Conservation (phyloP, 2,888 invertebrate species). For the Acrocera orbiculus region DNA sequence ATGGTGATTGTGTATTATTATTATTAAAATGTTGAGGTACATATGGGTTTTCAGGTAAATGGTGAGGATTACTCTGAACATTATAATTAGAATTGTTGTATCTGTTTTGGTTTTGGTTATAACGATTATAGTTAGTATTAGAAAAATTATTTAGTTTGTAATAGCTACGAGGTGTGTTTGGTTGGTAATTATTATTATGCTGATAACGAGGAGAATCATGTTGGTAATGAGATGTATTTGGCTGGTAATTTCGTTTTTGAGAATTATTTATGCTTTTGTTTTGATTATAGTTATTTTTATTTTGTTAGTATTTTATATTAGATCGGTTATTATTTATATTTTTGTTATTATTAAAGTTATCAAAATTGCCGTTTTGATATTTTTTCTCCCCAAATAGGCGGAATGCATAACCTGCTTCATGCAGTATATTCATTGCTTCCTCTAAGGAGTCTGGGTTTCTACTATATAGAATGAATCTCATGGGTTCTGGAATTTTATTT, state of each 20-base stretch:
- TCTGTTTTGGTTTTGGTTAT: too few species aligned
- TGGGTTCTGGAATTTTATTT: slow-evolving; percentile 6
- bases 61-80: background rate
- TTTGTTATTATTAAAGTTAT: too few species aligned
- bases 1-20: too few species aligned
- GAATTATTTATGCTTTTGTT: too few species aligned
- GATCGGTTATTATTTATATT: background rate
- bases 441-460: slow-evolving; percentile 3
- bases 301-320: background rate
- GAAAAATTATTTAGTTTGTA: background rate
- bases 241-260: too few species aligned
- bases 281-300: background rate
- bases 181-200: background rate
- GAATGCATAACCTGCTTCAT: slow-evolving; percentile 3
- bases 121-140: too few species aligned
- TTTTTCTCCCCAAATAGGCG: background rate
- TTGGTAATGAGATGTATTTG: too few species aligned
- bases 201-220: too few species aligned
- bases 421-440: slow-evolving; percentile 5
- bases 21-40: too few species aligned
- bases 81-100: background rate
- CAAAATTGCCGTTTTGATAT: background rate
- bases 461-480: slow-evolving; percentile 4
- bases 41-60: too few species aligned
- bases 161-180: background rate